These are phyloP conservation scores for Ceratoteleas bidentatus DNA, from an alignment of 1,140 invertebrate species.

Conservation along the genomic window DNA sequence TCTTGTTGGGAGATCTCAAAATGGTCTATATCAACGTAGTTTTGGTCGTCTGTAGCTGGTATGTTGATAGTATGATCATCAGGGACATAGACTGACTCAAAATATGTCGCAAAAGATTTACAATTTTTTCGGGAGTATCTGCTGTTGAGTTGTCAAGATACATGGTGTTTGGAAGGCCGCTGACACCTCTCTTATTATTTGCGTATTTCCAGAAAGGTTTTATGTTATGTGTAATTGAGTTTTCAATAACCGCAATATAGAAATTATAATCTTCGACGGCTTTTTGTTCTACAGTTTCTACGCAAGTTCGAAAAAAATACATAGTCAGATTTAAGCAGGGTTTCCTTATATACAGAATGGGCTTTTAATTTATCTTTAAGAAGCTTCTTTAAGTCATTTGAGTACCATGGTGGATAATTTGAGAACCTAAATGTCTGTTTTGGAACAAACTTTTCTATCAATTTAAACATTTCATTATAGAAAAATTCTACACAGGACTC, in stretches of 20 bases:
- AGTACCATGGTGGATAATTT: neutral
- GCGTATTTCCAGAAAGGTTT: neutral
- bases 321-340: neutral
- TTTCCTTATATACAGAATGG: neutral
- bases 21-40: neutral
- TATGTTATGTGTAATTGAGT: neutral
- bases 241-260: neutral
- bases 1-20: neutral
- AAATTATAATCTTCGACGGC: neutral
- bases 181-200: neutral
- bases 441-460: slow-evolving; percentile 7
- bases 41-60: neutral
- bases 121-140: neutral
- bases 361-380: neutral
- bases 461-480: too few relatives aligned
- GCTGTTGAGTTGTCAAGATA: neutral
- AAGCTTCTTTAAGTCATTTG: neutral
- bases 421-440: neutral
- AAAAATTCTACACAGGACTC: too few relatives aligned
- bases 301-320: neutral
- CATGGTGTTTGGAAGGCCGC: neutral
- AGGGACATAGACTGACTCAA: neutral
- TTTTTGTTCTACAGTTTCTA: neutral
- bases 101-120: neutral
- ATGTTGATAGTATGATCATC: slow-evolving; percentile 1